Evolutionary conservation across 2,797 vertebrate genomes (phyloP).

Genomic region (Bradypodion pumilum): DNA sequence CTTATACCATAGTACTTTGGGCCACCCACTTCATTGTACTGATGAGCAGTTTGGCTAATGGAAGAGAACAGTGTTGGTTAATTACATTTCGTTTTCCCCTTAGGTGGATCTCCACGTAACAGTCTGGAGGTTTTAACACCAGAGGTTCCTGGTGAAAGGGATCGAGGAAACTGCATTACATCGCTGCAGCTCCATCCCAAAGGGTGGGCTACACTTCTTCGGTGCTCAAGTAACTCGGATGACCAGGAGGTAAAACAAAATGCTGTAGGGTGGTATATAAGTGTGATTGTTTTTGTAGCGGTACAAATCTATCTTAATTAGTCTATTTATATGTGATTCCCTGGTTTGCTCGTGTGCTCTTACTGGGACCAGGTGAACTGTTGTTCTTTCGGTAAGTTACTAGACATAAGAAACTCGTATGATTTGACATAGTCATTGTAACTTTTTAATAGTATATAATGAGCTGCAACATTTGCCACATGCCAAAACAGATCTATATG

Average conservation of each 20-base stretch:
- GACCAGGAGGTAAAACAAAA: conserved; percentile 89
- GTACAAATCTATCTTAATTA: background rate
- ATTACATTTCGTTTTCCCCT: background rate
- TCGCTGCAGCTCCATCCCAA: conserved; percentile 97
- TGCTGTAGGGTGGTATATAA: too few species aligned
- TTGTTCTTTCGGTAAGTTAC: background rate
- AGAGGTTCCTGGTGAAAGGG: conserved; percentile 91
- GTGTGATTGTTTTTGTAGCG: too few species aligned
- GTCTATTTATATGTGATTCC: background rate
- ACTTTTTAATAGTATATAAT: background rate
- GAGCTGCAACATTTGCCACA: background rate
- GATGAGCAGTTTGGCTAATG: background rate
- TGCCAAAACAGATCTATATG: background rate
- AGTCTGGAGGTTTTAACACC: conserved; percentile 96
- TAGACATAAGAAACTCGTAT: background rate
- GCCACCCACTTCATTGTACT: background rate
- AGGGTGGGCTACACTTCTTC: conserved; percentile 95
- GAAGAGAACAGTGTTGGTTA: background rate
- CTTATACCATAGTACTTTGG: background rate
- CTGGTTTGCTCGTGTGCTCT: background rate
- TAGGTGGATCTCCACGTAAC: conserved; percentile 92
- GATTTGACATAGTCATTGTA: background rate
- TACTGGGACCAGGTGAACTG: background rate
- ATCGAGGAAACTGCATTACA: conserved; percentile 97
- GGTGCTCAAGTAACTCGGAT: conserved; percentile 97